Percentiles rank a stretch among this genome's conserved stretches.
phyloP scores from a whole-genome alignment of 2,888 invertebrate genomes.

The Cantharis lateralis region DNA sequence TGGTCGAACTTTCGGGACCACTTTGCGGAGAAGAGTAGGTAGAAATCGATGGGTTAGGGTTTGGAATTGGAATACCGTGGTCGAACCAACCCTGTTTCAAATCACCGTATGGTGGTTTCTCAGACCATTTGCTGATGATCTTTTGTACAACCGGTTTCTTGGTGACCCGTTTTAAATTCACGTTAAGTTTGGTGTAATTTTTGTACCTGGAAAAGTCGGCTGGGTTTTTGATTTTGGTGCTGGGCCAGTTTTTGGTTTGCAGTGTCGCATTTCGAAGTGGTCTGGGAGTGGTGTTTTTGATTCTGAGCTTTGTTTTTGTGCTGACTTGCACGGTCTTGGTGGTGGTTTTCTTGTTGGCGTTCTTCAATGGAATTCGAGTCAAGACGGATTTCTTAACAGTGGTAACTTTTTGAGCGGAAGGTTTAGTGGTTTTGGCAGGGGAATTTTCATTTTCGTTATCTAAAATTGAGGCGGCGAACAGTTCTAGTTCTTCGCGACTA shows the following conservation, averaged over 20 bases:
- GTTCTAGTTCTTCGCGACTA: not conserved
- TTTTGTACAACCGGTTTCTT: slow-evolving; percentile 48
- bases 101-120: slow-evolving; percentile 57
- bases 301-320: not conserved
- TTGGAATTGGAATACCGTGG: slow-evolving; percentile 45
- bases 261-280: not conserved
- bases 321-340: not conserved
- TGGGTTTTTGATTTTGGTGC: slow-evolving; percentile 22
- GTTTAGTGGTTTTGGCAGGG: not conserved
- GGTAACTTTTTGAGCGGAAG: not conserved
- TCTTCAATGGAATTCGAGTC: not conserved
- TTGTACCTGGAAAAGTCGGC: slow-evolving; percentile 24
- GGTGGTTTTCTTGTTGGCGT: slow-evolving; percentile 11
- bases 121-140: slow-evolving; percentile 61
- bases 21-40: slow-evolving; percentile 38
- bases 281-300: not conserved
- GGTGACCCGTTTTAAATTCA: slow-evolving; percentile 2
- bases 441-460: not conserved
- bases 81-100: slow-evolving; percentile 57
- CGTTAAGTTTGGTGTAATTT: slow-evolving; percentile 28
- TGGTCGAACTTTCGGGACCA: slow-evolving; percentile 2
- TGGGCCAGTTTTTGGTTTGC: slow-evolving; percentile 32
- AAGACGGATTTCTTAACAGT: not conserved
- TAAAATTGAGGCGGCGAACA: not conserved
- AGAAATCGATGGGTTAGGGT: slow-evolving; percentile 47